Evolutionary conservation across 1,140 invertebrate genomes (phyloP).

Genomic region (Neuroterus valhalla): DNA sequence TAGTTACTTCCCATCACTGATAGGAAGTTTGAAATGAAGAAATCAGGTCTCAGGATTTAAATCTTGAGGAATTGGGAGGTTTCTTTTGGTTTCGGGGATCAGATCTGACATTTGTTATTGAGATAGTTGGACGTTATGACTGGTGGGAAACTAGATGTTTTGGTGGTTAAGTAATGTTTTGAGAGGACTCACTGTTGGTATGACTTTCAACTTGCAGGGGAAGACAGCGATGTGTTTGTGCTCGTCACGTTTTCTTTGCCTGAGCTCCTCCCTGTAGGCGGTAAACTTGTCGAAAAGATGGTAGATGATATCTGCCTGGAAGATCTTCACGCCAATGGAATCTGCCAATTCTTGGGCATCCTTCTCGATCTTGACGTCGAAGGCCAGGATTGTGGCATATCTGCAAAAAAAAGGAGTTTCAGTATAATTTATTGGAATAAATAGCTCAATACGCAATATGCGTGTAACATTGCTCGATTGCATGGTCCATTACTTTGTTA

Average conservation of each 20-base stretch:
- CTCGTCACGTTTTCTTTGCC: constrained; percentile 93
- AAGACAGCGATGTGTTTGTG: constrained; percentile 98
- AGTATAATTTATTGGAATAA: no score
- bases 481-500: no score
- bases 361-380: constrained; percentile 98
- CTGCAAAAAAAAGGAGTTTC: constrained; percentile 76
- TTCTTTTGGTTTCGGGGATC: no score
- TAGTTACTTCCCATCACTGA: no score
- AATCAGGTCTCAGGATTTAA: neutral
- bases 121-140: no score
- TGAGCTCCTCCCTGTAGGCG: constrained; percentile 95
- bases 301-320: constrained; percentile 99
- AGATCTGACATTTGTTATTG: no score
- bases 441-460: no score
- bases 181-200: constrained; percentile 82
- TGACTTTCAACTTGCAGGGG: constrained; percentile 93
- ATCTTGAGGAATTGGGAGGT: neutral
- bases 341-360: constrained; percentile 99
- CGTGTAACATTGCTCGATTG: no score
- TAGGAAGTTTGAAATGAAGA: no score
- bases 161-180: constrained; percentile 11
- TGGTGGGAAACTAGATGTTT: no score
- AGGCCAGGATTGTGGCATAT: constrained; percentile 98
- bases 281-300: constrained; percentile 99
- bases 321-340: constrained; percentile 94